Evolutionary conservation across 2,113 vertebrate species (phyloP).

Genomic region (Elachura formosa): DNA sequence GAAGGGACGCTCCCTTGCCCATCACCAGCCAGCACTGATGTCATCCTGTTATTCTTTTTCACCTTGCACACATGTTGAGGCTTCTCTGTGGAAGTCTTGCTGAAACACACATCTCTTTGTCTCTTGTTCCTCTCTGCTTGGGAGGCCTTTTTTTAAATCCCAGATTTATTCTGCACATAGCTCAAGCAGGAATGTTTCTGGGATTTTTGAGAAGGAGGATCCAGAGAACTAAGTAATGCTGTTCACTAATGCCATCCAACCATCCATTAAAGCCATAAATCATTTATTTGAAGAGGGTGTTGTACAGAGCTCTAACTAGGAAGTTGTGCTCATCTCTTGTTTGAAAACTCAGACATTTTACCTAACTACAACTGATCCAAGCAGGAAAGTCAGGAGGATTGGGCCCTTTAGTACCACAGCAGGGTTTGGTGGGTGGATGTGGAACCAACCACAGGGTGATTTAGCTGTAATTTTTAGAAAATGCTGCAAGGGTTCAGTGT

Average conservation of each 20-base stretch:
- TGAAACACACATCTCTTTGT: slow-evolving; percentile 19
- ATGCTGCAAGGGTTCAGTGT: background rate
- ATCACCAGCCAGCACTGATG: background rate
- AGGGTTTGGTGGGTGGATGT: background rate
- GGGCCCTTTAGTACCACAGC: background rate
- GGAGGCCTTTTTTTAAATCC: background rate
- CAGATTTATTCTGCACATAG: background rate
- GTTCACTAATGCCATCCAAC: background rate
- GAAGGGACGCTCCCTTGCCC: slow-evolving; percentile 11
- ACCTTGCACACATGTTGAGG: slow-evolving; percentile 14
- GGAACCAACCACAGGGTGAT: background rate
- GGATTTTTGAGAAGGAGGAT: background rate
- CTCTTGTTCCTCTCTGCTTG: background rate
- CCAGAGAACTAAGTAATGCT: background rate
- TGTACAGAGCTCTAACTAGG: background rate
- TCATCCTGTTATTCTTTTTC: slow-evolving; percentile 12
- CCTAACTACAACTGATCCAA: background rate
- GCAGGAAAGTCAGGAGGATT: background rate
- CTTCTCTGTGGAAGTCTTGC: slow-evolving; percentile 25
- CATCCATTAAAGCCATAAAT: background rate
- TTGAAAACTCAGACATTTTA: background rate
- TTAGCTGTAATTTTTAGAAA: background rate
- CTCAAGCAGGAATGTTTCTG: background rate
- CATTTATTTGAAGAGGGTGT: background rate
- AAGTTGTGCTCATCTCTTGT: background rate